phyloP scores from a whole-genome alignment of 2,113 vertebrate species.

The Desmodus rotundus region DNA sequence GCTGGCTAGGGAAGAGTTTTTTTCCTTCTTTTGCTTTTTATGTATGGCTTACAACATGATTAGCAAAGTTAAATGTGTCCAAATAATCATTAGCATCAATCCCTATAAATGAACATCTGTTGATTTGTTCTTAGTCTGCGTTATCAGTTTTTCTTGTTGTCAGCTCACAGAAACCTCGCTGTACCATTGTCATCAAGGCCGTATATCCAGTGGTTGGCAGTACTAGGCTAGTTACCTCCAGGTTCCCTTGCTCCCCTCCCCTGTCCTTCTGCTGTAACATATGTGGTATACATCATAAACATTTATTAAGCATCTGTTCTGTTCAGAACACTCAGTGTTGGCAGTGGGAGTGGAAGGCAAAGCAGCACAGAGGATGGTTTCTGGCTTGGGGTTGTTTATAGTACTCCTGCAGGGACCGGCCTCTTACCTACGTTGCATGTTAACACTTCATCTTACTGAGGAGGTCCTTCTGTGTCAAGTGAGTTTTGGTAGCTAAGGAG shows the following conservation, averaged over 20 bases:
- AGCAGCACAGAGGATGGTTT: background rate
- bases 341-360: background rate
- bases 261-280: background rate
- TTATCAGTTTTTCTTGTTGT: background rate
- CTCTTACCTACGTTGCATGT: too few relatives aligned
- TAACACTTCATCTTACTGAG: background rate
- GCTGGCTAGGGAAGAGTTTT: background rate
- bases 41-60: background rate
- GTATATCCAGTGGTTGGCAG: too few relatives aligned
- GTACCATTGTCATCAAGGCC: accelerated
- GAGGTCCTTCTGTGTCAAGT: background rate
- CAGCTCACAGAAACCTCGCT: background rate
- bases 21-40: background rate
- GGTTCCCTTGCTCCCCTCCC: background rate
- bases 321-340: background rate
- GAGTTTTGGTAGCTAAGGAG: background rate
- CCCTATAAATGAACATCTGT: background rate
- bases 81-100: background rate
- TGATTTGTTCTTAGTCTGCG: background rate
- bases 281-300: background rate
- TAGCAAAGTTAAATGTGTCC: background rate
- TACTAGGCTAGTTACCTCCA: background rate
- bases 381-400: background rate
- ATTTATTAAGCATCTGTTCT: background rate
- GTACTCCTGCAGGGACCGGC: background rate